A percentile compares a stretch with the other conserved stretches of the same genome.
Conservation (phyloP, 2,888 invertebrate species). For the Melanargia galathea region DNA sequence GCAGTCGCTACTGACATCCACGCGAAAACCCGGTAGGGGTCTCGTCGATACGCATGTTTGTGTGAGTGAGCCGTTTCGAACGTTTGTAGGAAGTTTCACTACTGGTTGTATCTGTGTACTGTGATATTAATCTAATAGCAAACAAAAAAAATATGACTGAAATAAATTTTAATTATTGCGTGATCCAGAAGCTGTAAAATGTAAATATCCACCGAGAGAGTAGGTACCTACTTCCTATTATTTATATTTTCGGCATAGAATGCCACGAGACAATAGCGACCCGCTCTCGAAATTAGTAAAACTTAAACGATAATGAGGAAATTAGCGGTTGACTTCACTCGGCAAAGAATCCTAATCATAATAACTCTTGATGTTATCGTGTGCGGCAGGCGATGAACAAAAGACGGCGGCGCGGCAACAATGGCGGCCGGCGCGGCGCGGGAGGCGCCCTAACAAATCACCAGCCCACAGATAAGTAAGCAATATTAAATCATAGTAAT, state of each 20-base stretch:
- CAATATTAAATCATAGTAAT: slow-evolving; percentile 83
- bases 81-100: no score
- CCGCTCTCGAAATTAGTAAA: slow-evolving; percentile 53
- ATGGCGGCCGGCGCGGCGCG: slow-evolving; percentile 72
- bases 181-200: not conserved
- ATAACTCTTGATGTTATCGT: slow-evolving; percentile 81
- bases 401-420: slow-evolving; percentile 74
- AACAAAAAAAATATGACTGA: no score
- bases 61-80: no score
- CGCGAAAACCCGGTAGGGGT: no score
- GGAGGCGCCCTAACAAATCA: slow-evolving; percentile 79
- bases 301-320: slow-evolving; percentile 73
- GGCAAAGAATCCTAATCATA: slow-evolving; percentile 81
- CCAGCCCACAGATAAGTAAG: slow-evolving; percentile 80
- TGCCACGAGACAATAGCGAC: slow-evolving; percentile 24
- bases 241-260: not conserved
- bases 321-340: slow-evolving; percentile 77
- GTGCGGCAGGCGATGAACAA: slow-evolving; percentile 77
- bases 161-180: no score
- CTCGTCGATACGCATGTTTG: no score
- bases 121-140: no score
- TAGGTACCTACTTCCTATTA: not conserved
- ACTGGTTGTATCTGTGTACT: no score
- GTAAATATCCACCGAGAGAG: not conserved
- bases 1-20: no score